Evolutionary conservation across 2,113 vertebrate species (phyloP), one percentile per base, ranked within the genome.

Genomic region (Nothoprocta perdicaria): DNA sequence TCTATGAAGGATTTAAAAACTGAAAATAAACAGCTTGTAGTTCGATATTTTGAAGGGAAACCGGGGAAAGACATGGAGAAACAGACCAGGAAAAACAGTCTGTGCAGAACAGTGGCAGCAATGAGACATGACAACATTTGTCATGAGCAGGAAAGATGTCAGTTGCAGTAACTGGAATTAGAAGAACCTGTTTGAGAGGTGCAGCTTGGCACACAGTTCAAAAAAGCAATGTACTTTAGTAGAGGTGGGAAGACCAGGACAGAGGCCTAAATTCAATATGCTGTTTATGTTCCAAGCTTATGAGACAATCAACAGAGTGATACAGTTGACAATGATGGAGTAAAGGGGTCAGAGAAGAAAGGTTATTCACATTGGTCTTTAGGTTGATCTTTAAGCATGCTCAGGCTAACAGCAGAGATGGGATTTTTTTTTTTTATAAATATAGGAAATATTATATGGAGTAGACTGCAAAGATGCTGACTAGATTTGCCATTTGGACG

Each of bases 11-110:
- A 88, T 88, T 78, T 80, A 88, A 85, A 91, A 92, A 91, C 41
- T 40, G 80, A 91, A 95, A 95, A 95, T 89, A 94, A 95, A 95
- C 77, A 68, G 76, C 80, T 61, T 75, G 40, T 65, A 75, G 46
- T 85, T 84, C 50, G 24, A 88, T 72, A 65, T 73, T 88, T 89
- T 75, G 76, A 89, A 91, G 40, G 55, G 43, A 33, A 92, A 71
- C 60, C 62, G 55, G 46, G 65, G 52, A 83, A 88, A 83, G 76
- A 89, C 0, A 0, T 14, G 80, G 50, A 80, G 63, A 93, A 27
- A 94, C 79, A 85, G 67, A 68, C 82, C 80, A 89, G 33, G 61
- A 83, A 88, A 95, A 78, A 27, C 67, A 89, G 92, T 84, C 89
- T 75, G 60, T 75, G 61, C 65, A 90, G 80, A 92, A 85, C 61